These are phyloP conservation scores for Drosophila rhopaloa DNA, from an alignment of 1,140 invertebrate species.

Conservation along the genomic window DNA sequence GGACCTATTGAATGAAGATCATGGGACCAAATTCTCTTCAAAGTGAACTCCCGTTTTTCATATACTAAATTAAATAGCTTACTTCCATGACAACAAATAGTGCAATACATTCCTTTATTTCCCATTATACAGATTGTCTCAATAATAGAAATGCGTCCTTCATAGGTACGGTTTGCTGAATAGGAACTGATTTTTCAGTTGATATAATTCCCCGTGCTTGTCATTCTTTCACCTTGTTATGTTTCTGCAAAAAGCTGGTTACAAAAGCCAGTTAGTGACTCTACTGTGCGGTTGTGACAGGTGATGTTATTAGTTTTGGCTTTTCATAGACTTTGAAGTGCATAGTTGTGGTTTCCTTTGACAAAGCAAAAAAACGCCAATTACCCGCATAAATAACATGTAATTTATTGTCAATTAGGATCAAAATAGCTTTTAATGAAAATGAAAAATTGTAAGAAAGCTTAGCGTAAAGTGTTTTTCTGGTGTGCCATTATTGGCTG, in stretches of 20 bases:
- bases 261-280: neutral
- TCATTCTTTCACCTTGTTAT: constrained; percentile 16
- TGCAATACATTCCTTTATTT: neutral
- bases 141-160: neutral
- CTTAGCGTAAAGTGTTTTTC: no score
- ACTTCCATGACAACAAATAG: neutral
- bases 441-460: no score
- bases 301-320: constrained; percentile 17
- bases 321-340: constrained; percentile 20
- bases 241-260: neutral
- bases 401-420: neutral
- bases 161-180: neutral
- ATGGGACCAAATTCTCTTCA: no score
- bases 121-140: neutral
- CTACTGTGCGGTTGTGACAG: constrained; percentile 17
- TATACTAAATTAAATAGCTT: no score
- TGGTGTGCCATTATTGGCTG: no score
- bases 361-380: neutral
- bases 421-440: no score
- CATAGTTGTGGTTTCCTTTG: constrained; percentile 11
- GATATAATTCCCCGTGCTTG: constrained; percentile 15
- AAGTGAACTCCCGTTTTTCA: no score
- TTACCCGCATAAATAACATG: neutral
- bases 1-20: neutral
- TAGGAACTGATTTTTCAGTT: constrained; percentile 3